Conservation (phyloP, 2,113 vertebrate species). For the Nothocercus nigrocapillus region DNA sequence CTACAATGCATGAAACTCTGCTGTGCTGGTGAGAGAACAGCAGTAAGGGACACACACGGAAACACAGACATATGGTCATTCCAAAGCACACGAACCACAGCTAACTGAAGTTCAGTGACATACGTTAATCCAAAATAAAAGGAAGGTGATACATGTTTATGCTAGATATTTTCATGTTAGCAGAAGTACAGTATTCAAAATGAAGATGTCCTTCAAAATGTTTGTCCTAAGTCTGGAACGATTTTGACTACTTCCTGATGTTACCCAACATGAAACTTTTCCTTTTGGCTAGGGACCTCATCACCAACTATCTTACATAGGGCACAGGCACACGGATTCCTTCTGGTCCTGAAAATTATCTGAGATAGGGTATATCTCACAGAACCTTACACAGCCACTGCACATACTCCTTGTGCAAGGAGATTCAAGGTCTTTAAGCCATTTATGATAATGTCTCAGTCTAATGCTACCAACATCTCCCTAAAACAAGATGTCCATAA, state of each 20-base stretch:
- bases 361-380: accelerated
- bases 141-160: background rate
- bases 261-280: background rate
- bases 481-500: background rate
- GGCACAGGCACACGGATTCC: background rate
- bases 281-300: background rate
- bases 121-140: background rate
- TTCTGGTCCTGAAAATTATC: background rate
- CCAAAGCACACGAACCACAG: background rate
- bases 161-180: background rate
- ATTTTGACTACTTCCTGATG: background rate
- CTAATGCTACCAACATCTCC: background rate
- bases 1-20: background rate
- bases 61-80: background rate
- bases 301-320: background rate
- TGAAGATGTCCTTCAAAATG: background rate
- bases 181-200: background rate
- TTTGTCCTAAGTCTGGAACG: background rate
- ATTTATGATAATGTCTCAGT: background rate
- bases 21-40: background rate
- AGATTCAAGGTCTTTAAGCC: background rate
- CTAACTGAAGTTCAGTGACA: background rate
- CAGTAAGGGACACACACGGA: background rate
- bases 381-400: background rate
- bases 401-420: accelerated